Evolutionary conservation across 1,140 invertebrate species (phyloP).

Genomic region (Zaprionus nigranus): DNA sequence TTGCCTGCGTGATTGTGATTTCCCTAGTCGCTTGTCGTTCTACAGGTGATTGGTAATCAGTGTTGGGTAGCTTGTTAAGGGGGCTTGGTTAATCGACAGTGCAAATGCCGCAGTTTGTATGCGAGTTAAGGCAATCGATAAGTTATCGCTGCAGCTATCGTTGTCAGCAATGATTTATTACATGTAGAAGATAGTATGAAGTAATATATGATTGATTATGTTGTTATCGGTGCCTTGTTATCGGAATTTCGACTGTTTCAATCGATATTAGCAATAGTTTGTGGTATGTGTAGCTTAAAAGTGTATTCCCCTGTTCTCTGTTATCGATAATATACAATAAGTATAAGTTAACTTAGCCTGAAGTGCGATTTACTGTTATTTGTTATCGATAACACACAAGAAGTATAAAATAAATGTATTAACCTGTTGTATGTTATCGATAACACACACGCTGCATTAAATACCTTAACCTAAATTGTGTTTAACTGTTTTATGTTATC

Average conservation of each 20-base stretch:
- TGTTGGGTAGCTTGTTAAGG: constrained; percentile 5
- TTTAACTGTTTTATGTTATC: neutral
- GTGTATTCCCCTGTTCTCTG: neutral
- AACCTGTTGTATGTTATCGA: neutral
- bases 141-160: constrained; percentile 10
- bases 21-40: constrained; percentile 26
- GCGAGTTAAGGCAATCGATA: neutral
- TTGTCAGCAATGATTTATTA: too few species aligned
- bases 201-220: too few species aligned
- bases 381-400: constrained; percentile 3
- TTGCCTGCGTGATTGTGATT: constrained; percentile 46
- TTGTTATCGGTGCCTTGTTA: too few species aligned
- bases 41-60: constrained; percentile 24
- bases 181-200: too few species aligned
- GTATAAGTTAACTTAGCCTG: too few species aligned
- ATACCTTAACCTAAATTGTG: neutral
- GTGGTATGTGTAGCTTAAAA: neutral
- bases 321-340: neutral
- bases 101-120: neutral
- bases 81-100: constrained; percentile 52
- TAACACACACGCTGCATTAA: too few species aligned
- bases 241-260: neutral
- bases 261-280: neutral
- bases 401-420: neutral
- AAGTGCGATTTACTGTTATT: too few species aligned